Conservation (phyloP, 2,797 vertebrate genomes). For the Harpagifer antarcticus region DNA sequence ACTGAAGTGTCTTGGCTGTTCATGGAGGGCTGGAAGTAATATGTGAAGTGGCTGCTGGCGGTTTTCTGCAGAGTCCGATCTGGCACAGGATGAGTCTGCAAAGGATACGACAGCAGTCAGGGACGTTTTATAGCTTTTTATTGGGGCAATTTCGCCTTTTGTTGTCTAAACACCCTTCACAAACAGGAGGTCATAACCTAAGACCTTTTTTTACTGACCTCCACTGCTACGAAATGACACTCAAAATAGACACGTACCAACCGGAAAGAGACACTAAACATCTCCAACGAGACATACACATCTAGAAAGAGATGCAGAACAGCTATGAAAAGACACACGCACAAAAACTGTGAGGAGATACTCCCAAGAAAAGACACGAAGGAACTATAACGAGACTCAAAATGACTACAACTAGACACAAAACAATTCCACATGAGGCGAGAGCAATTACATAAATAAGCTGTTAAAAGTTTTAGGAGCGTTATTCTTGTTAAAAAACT, state of each 20-base stretch:
- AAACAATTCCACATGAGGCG: too few relatives aligned
- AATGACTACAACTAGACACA: too few relatives aligned
- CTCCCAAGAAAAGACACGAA: too few relatives aligned
- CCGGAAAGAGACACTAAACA: too few relatives aligned
- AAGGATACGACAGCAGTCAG: not conserved
- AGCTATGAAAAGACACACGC: too few relatives aligned
- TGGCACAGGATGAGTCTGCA: conserved; percentile 82
- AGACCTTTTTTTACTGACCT: not conserved
- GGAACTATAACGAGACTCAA: too few relatives aligned
- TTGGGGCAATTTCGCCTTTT: not conserved
- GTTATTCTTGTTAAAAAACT: not conserved
- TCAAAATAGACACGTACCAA: too few relatives aligned
- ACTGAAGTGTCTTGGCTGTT: conserved; percentile 78
- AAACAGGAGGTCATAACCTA: not conserved
- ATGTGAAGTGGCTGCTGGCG: conserved; percentile 81
- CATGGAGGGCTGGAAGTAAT: conserved; percentile 88
- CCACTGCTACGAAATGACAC: too few relatives aligned
- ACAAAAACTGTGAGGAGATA: too few relatives aligned
- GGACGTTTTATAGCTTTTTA: not conserved
- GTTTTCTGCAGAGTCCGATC: conserved; percentile 48
- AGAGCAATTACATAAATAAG: not conserved
- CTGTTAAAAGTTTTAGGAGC: not conserved
- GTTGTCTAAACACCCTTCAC: not conserved
- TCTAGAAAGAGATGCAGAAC: too few relatives aligned
- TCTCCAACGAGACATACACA: too few relatives aligned